These are phyloP conservation scores for Argyra leucocephala DNA, from an alignment of 2,888 invertebrate species.

Conservation along the genomic window DNA sequence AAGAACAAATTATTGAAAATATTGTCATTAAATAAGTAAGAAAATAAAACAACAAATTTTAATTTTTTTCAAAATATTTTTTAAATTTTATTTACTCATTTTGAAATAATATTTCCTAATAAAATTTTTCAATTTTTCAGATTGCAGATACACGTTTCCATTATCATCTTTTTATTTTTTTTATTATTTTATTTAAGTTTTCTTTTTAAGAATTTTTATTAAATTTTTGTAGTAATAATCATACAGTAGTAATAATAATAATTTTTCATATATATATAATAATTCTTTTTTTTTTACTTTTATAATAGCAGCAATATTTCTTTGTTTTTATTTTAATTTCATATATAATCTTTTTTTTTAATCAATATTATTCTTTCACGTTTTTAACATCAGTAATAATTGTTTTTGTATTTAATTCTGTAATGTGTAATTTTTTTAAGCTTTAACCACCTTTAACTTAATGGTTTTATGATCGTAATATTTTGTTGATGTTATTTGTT, in stretches of 20 bases:
- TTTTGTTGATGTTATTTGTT: too few species aligned
- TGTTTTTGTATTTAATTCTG: not conserved
- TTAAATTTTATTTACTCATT: not conserved
- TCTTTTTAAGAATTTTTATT: not conserved
- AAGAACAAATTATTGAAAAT: too few species aligned
- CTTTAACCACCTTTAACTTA: too few species aligned
- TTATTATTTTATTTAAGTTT: not conserved
- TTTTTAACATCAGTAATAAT: slow-evolving; percentile 1
- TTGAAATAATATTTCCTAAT: slow-evolving; percentile 1
- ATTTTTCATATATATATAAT: not conserved
- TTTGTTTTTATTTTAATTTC: not conserved
- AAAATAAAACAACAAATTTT: not conserved
- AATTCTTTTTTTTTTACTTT: not conserved
- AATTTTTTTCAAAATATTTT: not conserved
- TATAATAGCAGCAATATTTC: not conserved
- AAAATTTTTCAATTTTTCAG: slow-evolving; percentile 6
- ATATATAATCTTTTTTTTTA: not conserved
- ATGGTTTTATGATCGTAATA: too few species aligned
- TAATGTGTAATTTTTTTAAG: too few species aligned
- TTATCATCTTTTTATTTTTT: not conserved
- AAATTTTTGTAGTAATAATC: not conserved
- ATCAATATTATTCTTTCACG: not conserved
- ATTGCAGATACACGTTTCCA: slow-evolving; percentile 2
- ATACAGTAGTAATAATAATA: not conserved
- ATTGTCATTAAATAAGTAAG: too few species aligned